phyloP scores from a whole-genome alignment of 2,888 invertebrate species.

The Tubiluchus corallicola region DNA sequence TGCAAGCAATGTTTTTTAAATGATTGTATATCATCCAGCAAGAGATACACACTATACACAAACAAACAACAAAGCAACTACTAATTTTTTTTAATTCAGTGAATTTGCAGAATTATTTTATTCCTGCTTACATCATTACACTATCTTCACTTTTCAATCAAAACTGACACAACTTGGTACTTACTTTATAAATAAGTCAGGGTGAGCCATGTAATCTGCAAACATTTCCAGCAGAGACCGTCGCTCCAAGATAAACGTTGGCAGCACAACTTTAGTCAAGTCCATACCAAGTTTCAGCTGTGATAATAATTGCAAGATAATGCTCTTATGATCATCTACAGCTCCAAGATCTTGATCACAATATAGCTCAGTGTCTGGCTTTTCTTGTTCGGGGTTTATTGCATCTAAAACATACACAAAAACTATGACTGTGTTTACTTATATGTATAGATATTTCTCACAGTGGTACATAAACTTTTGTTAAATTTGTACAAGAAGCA shows the following conservation, averaged over 20 bases:
- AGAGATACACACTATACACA: too few species aligned
- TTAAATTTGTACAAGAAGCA: too few species aligned
- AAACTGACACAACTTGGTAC: too few species aligned
- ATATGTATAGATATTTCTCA: too few species aligned
- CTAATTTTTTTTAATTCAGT: too few species aligned
- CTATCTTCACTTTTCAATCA: background rate
- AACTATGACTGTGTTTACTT: too few species aligned
- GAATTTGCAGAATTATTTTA: background rate
- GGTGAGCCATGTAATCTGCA: slow-evolving; percentile 34
- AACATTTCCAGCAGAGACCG: slow-evolving; percentile 34
- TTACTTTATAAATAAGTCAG: slow-evolving; percentile 30
- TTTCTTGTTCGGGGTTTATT: slow-evolving; percentile 25
- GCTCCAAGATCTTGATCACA: slow-evolving; percentile 25
- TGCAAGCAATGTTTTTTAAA: too few species aligned
- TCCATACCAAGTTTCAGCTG: slow-evolving; percentile 36
- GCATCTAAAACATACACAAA: too few species aligned
- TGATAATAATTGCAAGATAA: slow-evolving; percentile 32
- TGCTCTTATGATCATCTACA: slow-evolving; percentile 30
- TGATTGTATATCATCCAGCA: too few species aligned
- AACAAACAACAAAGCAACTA: too few species aligned
- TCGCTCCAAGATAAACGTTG: slow-evolving; percentile 33
- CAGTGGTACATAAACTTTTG: too few species aligned
- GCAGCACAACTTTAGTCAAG: slow-evolving; percentile 32
- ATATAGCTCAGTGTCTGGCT: slow-evolving; percentile 24
- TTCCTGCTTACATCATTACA: background rate